Percentiles rank a stretch among this genome's conserved stretches.
These are phyloP conservation scores for Aegithalos caudatus DNA, from an alignment of 2,113 vertebrate species.

Conservation along the genomic window DNA sequence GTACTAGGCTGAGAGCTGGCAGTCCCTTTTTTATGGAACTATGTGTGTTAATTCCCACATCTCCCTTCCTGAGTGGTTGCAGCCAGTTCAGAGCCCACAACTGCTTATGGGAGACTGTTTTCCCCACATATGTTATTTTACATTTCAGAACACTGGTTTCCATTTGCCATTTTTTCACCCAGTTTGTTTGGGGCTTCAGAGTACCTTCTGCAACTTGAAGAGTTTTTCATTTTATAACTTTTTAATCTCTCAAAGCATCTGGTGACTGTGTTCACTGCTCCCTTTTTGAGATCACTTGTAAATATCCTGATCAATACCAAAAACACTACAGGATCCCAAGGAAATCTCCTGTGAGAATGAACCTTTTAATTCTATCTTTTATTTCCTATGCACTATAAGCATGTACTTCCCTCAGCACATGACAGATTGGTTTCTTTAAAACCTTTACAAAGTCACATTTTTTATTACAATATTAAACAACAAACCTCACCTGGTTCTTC, in stretches of 20 bases:
- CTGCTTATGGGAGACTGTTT: neutral
- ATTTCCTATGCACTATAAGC: neutral
- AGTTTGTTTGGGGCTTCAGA: neutral
- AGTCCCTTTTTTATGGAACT: neutral
- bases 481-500: neutral
- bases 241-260: neutral
- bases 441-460: neutral
- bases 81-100: neutral
- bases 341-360: neutral
- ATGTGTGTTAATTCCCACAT: neutral
- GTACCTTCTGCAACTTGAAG: neutral
- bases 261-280: neutral
- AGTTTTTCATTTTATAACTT: neutral
- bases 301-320: neutral
- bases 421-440: neutral
- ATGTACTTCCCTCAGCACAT: neutral
- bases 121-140: rapidly evolving
- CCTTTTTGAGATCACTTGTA: neutral
- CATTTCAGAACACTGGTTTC: neutral
- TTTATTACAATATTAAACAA: neutral
- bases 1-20: neutral
- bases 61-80: neutral
- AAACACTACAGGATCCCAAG: neutral
- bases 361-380: neutral
- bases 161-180: neutral